phyloP scores from a whole-genome alignment of 2,888 invertebrate genomes.

The Pasiphila rectangulata region DNA sequence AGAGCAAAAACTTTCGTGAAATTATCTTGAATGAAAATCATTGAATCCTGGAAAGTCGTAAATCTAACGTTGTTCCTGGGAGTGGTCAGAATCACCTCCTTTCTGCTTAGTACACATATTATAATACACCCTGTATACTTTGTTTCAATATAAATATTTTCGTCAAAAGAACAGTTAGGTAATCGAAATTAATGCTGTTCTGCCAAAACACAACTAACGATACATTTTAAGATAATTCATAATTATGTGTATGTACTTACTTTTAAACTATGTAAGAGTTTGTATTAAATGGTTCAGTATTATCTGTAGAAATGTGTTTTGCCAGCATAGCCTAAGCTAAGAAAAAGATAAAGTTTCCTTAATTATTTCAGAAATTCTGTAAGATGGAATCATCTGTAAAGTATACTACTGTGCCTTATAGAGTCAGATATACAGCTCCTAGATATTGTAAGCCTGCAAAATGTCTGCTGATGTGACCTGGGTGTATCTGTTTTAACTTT shows the following conservation, averaged over 20 bases:
- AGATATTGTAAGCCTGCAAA: slow-evolving; percentile 49
- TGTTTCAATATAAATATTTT: too few relatives aligned
- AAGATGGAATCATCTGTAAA: slow-evolving; percentile 19
- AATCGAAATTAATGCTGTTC: slow-evolving; percentile 66
- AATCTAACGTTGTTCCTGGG: too few relatives aligned
- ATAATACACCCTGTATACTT: too few relatives aligned
- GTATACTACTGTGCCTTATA: slow-evolving; percentile 32
- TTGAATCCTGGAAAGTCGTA: too few relatives aligned
- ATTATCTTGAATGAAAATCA: too few relatives aligned
- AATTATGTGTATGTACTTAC: slow-evolving; percentile 23
- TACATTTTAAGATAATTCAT: slow-evolving; percentile 23
- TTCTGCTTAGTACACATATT: too few relatives aligned
- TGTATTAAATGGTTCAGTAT: slow-evolving; percentile 27
- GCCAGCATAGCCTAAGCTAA: slow-evolving; percentile 77
- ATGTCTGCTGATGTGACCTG: slow-evolving; percentile 77
- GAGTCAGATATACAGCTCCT: slow-evolving; percentile 45
- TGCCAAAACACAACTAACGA: slow-evolving; percentile 66
- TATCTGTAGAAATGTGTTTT: slow-evolving; percentile 60
- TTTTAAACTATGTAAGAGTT: slow-evolving; percentile 28
- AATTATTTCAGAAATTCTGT: slow-evolving; percentile 34
- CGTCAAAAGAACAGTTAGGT: slow-evolving; percentile 56
- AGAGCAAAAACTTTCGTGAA: too few relatives aligned
- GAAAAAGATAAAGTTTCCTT: slow-evolving; percentile 62
- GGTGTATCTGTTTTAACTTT: slow-evolving; percentile 68
- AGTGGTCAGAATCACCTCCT: too few relatives aligned